Conservation (phyloP, 2,888 invertebrate genomes). For the Imbricaverruca yamaguchii region DNA sequence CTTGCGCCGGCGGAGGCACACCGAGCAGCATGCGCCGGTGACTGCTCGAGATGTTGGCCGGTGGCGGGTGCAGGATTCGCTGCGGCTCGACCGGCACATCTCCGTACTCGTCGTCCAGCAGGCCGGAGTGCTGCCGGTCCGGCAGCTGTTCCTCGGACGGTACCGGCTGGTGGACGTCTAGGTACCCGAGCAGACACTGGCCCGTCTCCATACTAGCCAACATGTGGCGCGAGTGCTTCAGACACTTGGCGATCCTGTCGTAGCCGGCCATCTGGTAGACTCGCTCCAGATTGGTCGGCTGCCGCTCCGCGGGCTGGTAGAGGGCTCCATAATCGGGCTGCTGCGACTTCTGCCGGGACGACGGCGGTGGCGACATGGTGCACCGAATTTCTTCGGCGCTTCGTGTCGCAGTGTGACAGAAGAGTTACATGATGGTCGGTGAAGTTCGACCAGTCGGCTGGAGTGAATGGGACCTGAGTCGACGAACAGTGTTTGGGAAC, state of each 20-base stretch:
- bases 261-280: background rate
- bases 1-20: background rate
- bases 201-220: background rate
- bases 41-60: background rate
- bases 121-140: background rate
- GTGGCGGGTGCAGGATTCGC: background rate
- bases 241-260: background rate
- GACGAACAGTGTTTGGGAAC: too few relatives aligned
- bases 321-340: background rate
- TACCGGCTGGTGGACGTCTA: background rate
- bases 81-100: background rate
- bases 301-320: background rate
- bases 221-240: constrained; percentile 1
- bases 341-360: background rate
- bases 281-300: background rate
- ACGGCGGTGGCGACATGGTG: background rate
- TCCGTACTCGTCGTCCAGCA: background rate
- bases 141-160: background rate
- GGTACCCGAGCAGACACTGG: background rate
- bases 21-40: background rate
- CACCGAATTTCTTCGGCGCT: background rate
- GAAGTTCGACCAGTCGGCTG: too few relatives aligned
- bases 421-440: too few relatives aligned
- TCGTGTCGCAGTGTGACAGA: background rate
- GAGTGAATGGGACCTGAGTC: too few relatives aligned